Evolutionary conservation across 2,113 vertebrate genomes (phyloP), one percentile per base, ranked within the genome.

Genomic region (Oncorhynchus tshawytscha): DNA sequence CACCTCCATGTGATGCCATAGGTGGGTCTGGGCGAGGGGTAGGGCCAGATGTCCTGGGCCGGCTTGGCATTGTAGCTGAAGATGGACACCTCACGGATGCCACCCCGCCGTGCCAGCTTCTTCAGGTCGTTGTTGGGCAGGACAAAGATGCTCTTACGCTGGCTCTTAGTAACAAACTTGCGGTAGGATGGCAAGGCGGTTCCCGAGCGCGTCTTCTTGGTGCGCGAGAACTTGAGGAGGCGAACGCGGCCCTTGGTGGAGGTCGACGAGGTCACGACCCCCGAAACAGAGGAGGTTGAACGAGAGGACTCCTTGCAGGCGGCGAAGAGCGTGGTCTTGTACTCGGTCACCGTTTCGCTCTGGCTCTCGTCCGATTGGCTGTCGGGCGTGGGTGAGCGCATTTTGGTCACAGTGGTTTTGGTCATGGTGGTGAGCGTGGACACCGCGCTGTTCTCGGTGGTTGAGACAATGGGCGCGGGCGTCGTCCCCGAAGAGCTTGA

Each of bases 1-100:
- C 92, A 99, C 98, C 98, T 97, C 98, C 98, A 99, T 1, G 97
- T 97, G 91, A 99, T 97, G 76, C 97, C 96, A 91, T 98, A 99
- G 0, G 98, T 98, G 76, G 98, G 98, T 81, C 98, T 94, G 29
- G 98, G 98, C 13, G 98, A 98, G 68, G 98, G 98, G 72, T 99
- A 99, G 0, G 98, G 97, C 98, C 98, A 99, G 83, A 99, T 98
- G 79, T 99, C 98, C 86, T 92, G 86, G 4, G 96, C 95, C 72
- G 97, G 97, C 77, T 99, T 99, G 77, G 98, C 96, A 57, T 96
- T 97, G 83, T 99, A 99, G 90, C 95, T 99, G 88, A 99, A 99
- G 67, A 95, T 93, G 8, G 95, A 93, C 75, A 99, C 96, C 85
- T 99, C 97, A 13, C 96, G 94, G 79, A 98, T 97, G 25, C 97